Conservation (phyloP, 2,888 invertebrate genomes). For the Myopa testacea region DNA sequence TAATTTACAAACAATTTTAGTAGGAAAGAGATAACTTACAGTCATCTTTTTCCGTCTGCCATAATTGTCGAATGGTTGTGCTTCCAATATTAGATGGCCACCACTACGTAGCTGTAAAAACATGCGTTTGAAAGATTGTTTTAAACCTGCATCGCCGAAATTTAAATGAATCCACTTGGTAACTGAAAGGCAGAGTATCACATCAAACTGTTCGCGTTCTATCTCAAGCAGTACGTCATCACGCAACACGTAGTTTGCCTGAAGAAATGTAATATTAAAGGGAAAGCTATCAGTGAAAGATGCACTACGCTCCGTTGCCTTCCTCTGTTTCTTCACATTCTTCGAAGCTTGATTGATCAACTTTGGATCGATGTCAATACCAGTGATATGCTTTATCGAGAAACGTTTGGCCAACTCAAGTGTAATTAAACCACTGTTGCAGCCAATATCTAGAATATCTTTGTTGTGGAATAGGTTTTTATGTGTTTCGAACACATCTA, state of each 20-base stretch:
- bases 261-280: conserved; percentile 78
- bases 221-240: conserved; percentile 78
- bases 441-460: conserved; percentile 87
- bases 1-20: not conserved
- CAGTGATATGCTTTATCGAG: conserved; percentile 77
- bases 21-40: conserved; percentile 57
- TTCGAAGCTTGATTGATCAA: conserved; percentile 71
- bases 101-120: conserved; percentile 81
- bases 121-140: conserved; percentile 83
- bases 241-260: conserved; percentile 86
- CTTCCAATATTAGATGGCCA: conserved; percentile 83
- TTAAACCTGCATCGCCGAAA: conserved; percentile 86
- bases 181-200: conserved; percentile 85
- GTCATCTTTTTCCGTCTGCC: conserved; percentile 77
- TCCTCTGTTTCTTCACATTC: conserved; percentile 50
- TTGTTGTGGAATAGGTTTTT: conserved; percentile 78
- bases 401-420: conserved; percentile 80
- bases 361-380: conserved; percentile 85
- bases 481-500: conserved; percentile 75
- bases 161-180: conserved; percentile 95
- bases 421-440: conserved; percentile 87
- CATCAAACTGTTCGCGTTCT: conserved; percentile 83
- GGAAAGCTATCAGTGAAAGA: conserved; percentile 73
- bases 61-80: conserved; percentile 86
- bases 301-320: conserved; percentile 39